Percentiles rank a stretch among this genome's conserved stretches.
phyloP scores from a whole-genome alignment of 2,888 invertebrate species.

The Nephrotoma appendiculata region DNA sequence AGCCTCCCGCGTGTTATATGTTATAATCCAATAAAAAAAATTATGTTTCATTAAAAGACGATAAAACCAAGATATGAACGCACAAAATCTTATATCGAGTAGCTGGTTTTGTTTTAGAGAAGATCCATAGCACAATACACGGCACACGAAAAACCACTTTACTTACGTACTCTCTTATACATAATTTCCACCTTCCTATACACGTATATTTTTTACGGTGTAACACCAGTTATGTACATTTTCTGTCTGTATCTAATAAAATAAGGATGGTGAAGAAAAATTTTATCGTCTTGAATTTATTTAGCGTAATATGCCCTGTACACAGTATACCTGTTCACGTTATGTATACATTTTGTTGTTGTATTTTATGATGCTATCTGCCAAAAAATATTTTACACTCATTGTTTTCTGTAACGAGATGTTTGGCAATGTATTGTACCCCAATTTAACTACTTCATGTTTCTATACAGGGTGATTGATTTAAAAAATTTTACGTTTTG shows the following conservation, averaged over 20 bases:
- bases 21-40: background rate
- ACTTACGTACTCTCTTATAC: background rate
- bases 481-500: too few relatives aligned
- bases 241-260: too few relatives aligned
- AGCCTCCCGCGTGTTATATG: background rate
- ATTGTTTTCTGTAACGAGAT: too few relatives aligned
- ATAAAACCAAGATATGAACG: background rate
- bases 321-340: background rate
- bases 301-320: background rate
- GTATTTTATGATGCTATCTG: background rate
- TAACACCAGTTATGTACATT: background rate
- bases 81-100: background rate
- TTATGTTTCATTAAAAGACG: background rate
- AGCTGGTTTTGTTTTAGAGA: background rate
- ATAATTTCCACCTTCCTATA: background rate
- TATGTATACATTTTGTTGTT: background rate
- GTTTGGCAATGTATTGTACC: too few relatives aligned
- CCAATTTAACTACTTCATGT: too few relatives aligned
- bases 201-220: background rate
- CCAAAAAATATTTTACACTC: too few relatives aligned
- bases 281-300: background rate
- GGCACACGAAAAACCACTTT: background rate
- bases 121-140: background rate
- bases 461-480: too few relatives aligned
- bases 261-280: background rate